Percentiles rank a stretch among this genome's conserved stretches.
Evolutionary conservation across 37 sponge, comb jelly and placozoan species (phyloP).

Genomic region (Chondrilla cf. caribensis): DNA sequence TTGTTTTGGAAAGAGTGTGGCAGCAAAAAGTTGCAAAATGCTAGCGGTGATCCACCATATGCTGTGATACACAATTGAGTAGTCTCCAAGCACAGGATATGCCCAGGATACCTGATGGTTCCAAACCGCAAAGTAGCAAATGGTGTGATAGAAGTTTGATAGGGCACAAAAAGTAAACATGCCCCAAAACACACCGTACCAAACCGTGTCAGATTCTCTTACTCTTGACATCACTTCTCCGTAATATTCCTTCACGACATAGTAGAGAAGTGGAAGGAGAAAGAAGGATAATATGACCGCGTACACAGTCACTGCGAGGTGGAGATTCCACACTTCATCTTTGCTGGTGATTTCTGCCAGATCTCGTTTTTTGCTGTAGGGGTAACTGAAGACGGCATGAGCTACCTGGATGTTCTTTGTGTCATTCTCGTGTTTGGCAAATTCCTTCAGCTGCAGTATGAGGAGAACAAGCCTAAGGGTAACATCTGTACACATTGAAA

Average conservation of each 20-base stretch:
- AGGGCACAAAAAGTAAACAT: neutral
- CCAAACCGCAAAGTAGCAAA: neutral
- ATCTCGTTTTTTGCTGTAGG: neutral
- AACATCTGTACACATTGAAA: no score
- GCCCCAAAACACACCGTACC: slow-evolving; percentile 2
- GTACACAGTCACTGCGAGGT: neutral
- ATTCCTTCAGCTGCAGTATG: neutral
- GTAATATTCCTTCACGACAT: neutral
- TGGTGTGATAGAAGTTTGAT: neutral
- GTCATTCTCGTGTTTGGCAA: neutral
- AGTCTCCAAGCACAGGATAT: neutral
- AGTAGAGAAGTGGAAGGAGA: neutral
- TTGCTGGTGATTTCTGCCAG: neutral
- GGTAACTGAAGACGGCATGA: neutral
- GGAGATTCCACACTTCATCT: neutral
- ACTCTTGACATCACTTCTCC: neutral
- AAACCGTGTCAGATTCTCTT: no score
- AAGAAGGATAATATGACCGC: neutral
- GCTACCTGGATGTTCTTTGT: neutral
- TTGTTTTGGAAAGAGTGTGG: neutral
- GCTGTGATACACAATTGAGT: neutral
- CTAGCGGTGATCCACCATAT: neutral
- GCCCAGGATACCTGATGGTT: neutral
- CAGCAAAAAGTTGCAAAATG: neutral
- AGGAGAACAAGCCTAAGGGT: neutral